Conservation (phyloP, 2,888 invertebrate species). For the Melieria crassipennis region DNA sequence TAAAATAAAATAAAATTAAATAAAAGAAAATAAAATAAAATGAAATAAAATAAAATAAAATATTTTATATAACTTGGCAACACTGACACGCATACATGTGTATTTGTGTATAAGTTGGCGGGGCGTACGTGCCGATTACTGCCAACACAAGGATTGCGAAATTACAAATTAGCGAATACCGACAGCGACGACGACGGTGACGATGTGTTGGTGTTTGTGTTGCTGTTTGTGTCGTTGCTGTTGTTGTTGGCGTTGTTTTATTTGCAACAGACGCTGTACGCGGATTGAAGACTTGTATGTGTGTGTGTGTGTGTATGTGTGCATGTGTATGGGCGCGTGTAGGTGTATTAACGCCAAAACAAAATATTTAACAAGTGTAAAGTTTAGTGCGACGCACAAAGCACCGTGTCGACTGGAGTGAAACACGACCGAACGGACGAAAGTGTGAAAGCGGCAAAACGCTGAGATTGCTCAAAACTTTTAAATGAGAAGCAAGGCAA, state of each 20-base stretch:
- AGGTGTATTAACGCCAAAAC: background rate
- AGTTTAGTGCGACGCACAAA: background rate
- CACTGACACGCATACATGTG: no score
- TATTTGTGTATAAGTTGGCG: background rate
- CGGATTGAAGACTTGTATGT: background rate
- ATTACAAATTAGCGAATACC: slow-evolving; percentile 23
- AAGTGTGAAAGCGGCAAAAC: no score
- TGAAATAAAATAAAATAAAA: no score
- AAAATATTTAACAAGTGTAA: slow-evolving; percentile 12
- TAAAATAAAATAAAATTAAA: no score
- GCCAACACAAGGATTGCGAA: slow-evolving; percentile 23
- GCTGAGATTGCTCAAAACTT: no score
- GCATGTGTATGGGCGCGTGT: background rate
- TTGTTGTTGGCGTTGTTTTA: background rate
- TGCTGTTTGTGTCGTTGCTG: background rate
- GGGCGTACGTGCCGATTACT: slow-evolving; percentile 28
- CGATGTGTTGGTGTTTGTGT: background rate
- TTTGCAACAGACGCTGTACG: background rate
- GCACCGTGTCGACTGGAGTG: no score
- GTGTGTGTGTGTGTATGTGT: background rate
- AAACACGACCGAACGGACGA: no score
- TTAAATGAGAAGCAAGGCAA: no score
- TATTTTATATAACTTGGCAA: no score
- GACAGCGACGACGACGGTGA: background rate
- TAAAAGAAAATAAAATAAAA: no score